Evolutionary conservation across 2,888 invertebrate species (phyloP), one percentile per base, ranked within the genome.

Genomic region (Cheilosia vulpina): DNA sequence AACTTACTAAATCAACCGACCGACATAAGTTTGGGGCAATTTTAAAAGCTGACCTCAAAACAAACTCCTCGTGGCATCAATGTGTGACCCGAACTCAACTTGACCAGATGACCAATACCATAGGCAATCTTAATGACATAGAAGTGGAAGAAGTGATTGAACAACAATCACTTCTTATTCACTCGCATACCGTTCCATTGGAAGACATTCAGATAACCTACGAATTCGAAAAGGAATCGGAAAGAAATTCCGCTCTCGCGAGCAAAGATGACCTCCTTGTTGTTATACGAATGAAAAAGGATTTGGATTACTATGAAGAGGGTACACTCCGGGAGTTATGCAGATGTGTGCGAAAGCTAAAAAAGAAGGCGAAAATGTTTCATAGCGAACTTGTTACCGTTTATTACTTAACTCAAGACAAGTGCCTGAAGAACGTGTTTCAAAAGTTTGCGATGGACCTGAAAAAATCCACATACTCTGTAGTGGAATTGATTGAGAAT

Each of bases 291-390:
- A 96, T 96, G 87, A 96, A 97, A 89, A 92, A 93, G 45, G 93
- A 94, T 52, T 96, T 83, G 11, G 47, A 52, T 96, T 88, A 68
- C 52, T 72, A 75, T 27, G 96, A 98, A 89, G 98, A 99, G 93
- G 98, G 98, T 13, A 94, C 96, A 87, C 97, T 98, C 1, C 94
- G 98, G 84, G 99, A 99, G 93, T 95, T 98, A 43, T 96, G 98
- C 79, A 99, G 98, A 90, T 94, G 98, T 81, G 94, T 99, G 31
- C 99, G 99, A 91, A 98, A 98, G 91, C 93, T 99, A 34, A 93
- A 98, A 68, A 99, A 99, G 92, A 97, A 97, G 93, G 97, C 96
- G 0, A 95, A 96, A 88, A 93, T 98, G 57, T 96, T 97, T 5
- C 98, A 98, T 0, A 96, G 96, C 2, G 98, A 98, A 92, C 95